Conservation (phyloP, 2,797 vertebrate species). For the Hydrocynus forskahlii region DNA sequence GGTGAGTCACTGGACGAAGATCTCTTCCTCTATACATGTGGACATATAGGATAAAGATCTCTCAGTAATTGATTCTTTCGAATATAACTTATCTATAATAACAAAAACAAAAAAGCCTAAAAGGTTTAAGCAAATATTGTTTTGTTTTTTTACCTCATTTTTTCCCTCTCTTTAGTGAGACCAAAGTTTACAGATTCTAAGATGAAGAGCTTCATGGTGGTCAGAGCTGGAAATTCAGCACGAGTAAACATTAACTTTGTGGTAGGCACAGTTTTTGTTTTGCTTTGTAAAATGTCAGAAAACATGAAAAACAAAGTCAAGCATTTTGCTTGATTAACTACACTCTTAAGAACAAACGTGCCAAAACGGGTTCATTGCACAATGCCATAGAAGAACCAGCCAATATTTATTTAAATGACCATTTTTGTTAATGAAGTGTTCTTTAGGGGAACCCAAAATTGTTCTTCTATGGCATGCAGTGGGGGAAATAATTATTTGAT, state of each 20-base stretch:
- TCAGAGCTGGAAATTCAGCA: slow-evolving; percentile 84
- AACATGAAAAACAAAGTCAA: background rate
- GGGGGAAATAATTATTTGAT: too few species aligned
- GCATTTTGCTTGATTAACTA: too few species aligned
- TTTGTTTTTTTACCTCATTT: background rate
- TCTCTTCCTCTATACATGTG: background rate
- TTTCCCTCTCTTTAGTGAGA: slow-evolving; percentile 72
- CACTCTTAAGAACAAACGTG: too few species aligned
- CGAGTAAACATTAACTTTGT: slow-evolving; percentile 85
- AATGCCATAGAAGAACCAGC: too few species aligned
- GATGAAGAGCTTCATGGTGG: slow-evolving; percentile 81
- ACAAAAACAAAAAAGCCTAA: background rate
- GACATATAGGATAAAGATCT: background rate
- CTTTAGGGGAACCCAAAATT: too few species aligned
- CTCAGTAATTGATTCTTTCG: background rate
- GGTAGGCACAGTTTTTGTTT: slow-evolving; percentile 70
- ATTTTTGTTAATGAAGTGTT: too few species aligned
- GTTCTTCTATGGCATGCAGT: too few species aligned
- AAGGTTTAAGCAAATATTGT: too few species aligned
- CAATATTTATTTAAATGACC: too few species aligned
- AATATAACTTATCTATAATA: background rate
- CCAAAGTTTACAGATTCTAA: slow-evolving; percentile 83
- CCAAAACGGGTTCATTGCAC: too few species aligned
- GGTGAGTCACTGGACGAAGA: slow-evolving; percentile 72
- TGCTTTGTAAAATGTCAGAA: background rate